These are phyloP conservation scores for Nasua narica DNA, from an alignment of 2,797 vertebrate genomes.

Conservation along the genomic window DNA sequence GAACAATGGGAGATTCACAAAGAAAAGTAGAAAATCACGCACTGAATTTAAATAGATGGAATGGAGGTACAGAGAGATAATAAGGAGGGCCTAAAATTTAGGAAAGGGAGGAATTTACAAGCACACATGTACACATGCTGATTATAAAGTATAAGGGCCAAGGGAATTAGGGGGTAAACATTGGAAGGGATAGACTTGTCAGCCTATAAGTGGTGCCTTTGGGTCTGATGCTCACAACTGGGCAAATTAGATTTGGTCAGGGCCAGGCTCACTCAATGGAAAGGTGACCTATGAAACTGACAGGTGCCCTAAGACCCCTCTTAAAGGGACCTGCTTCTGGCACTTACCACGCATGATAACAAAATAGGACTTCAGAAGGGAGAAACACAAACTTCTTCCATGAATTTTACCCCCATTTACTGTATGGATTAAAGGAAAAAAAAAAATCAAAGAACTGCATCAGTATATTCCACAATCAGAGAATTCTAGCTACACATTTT, in stretches of 20 bases:
- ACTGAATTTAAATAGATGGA: neutral
- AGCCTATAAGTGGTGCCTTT: neutral
- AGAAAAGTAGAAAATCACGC: constrained; percentile 22
- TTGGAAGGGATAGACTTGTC: neutral
- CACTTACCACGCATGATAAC: neutral
- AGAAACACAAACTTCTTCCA: neutral
- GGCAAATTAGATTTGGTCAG: neutral
- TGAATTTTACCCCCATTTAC: neutral
- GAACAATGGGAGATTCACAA: neutral
- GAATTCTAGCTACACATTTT: neutral
- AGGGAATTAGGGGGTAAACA: neutral
- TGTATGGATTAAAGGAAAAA: neutral
- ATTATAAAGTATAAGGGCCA: neutral
- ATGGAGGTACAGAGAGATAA: neutral
- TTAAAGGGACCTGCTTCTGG: neutral
- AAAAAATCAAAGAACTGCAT: neutral
- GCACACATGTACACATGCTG: neutral
- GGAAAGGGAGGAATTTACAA: neutral
- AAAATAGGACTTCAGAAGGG: neutral
- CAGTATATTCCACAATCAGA: neutral
- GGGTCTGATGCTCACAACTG: neutral
- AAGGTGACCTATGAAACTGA: neutral
- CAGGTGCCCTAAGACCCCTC: neutral
- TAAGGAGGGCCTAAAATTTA: neutral
- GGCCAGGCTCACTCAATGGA: neutral